Evolutionary conservation across 2,113 vertebrate species (phyloP), one percentile per base, ranked within the genome.

Genomic region (Upupa epops): DNA sequence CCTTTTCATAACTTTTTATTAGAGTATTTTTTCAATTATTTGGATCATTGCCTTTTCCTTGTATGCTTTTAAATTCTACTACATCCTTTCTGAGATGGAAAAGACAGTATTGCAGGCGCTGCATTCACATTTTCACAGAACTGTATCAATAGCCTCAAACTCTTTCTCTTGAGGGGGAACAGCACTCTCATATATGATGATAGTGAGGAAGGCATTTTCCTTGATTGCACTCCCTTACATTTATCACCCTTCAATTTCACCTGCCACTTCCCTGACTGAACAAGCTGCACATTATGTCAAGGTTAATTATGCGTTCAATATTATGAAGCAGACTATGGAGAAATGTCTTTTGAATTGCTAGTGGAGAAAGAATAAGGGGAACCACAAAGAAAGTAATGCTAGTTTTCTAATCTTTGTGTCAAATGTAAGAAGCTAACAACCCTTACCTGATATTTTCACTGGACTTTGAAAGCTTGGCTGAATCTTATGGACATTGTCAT

Each of bases 401-500:
- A 12, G 28, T 66, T 73, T 32, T 61, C 28, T 68, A 76, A 40
- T 51, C 76, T 42, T 82, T 55, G 11, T n/a, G 51, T 54, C 11
- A 29, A 34, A 13, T 37, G 14, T 18, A 51, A 28, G 58, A 81
- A 90, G 55, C 11, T 59, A 92, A 70, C 17, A 70, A 79, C 17
- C 83, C 97, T 97, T 80, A 99, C 99, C 99, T 96, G 99, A 99
- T 97, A 99, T 99, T 96, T 98, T 99, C 89, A 98, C 97, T 5
- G 98, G 98, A 96, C 98, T 99, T 94, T 99, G 98, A 95, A 99
- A 99, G 95, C 97, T 99, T 56, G 99, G 98, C 82, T 99, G 99
- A 96, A 99, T 99, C 92, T 98, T 98, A 96, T 99, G 99, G 55
- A 99, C 97, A 17, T 98, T 98, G 96, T 99, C 99, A 37, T 99